Evolutionary conservation across 35 echinoderm and acorn worm species (phyloP), one percentile per base, ranked within the genome.

Genomic region (Diadema setosum): DNA sequence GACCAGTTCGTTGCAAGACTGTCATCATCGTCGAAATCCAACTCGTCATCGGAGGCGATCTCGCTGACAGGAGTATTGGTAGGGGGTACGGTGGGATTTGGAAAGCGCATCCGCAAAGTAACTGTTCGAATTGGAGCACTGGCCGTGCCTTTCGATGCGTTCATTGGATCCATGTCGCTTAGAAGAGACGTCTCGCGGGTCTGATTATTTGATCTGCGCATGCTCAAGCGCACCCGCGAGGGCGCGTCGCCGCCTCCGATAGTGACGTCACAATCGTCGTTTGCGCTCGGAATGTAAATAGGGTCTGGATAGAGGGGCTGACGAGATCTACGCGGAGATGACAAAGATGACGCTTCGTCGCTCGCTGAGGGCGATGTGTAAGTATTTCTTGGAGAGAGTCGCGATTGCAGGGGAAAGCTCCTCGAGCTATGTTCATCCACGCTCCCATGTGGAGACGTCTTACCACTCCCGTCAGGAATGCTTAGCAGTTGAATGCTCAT

Each of bases 41-140:
- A 41, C 30, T 75, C 65, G 64, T 75, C 85, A 15, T 87, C 65
- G 30, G 65, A 87, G 4, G 69, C 60, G n/a, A n/a, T n/a, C 24
- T 35, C 5, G 39, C 85, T 87, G 41, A 87, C 65, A 4, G 85
- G 85, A 12, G 63, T 73, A 57, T 87, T 87, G 5, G 85, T 27
- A 2, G 85, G 85, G 14, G 85, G 85, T 29, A 27, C 69, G 41
- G 69, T 87, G 1, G 85, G 85, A 9, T 70, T 21, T 14, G 39
- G 64, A 48, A 87, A 73, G 39, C 15, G 42, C 12, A 74, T 30
- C 17, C 65, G 61, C n/a, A n/a, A n/a, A 42, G 42, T 46, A 27
- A 70, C 65, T 39, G 69, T 58, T 32, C 25, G 40, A 70, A 75
- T 6, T 48, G 30, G 40, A 25, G 60, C 39, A 12, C 42, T 31